Evolutionary conservation across 2,113 vertebrate genomes (phyloP).

Genomic region (Alces alces): DNA sequence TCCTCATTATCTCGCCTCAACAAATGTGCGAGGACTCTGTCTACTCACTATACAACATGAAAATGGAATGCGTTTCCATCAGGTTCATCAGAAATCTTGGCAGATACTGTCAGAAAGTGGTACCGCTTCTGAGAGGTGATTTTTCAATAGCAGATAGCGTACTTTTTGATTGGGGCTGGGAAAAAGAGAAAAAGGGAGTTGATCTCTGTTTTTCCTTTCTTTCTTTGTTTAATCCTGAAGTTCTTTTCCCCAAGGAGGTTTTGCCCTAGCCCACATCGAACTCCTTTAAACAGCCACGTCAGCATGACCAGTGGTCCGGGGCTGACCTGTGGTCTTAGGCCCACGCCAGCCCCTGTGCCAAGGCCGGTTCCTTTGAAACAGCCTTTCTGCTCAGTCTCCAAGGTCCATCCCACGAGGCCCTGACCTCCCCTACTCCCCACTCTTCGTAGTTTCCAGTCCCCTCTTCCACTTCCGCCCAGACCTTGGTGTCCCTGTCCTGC

Average conservation of each 20-base stretch:
- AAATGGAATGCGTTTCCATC: slow-evolving; percentile 26
- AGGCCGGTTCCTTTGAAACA: neutral
- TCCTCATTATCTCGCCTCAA: slow-evolving; percentile 32
- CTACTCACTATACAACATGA: slow-evolving; percentile 24
- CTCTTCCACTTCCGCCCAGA: neutral
- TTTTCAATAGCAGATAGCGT: slow-evolving; percentile 7
- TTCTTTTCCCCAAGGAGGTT: neutral
- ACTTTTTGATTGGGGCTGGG: neutral
- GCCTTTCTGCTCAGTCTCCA: neutral
- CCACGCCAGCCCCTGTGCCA: neutral
- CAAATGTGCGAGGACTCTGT: slow-evolving; percentile 24
- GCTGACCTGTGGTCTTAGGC: neutral
- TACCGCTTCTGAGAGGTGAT: neutral
- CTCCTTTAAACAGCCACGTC: neutral
- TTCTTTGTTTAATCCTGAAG: neutral
- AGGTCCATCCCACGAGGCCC: neutral
- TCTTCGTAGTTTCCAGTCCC: neutral
- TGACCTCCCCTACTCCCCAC: neutral
- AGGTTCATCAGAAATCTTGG: neutral
- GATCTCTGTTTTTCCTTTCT: neutral
- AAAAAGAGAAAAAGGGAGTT: neutral
- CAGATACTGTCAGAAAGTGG: slow-evolving; percentile 40
- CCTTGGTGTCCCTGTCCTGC: neutral
- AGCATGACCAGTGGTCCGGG: neutral
- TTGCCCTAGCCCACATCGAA: neutral